A percentile compares a stretch with the other conserved stretches of the same genome.
phyloP scores from a whole-genome alignment of 2,113 vertebrate genomes.

The Datnioides undecimradiatus region DNA sequence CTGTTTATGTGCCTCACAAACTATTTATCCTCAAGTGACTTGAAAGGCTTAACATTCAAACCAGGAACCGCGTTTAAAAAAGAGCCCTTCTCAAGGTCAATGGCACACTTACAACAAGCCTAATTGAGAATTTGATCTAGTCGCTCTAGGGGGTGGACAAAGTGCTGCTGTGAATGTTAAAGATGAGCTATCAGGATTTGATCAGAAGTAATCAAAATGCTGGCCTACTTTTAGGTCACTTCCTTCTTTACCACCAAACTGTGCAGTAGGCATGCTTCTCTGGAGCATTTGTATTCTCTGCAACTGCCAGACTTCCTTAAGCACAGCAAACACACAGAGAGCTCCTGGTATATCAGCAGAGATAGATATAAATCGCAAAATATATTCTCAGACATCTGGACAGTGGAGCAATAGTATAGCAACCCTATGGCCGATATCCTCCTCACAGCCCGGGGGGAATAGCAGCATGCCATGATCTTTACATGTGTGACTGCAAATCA shows the following conservation, averaged over 20 bases:
- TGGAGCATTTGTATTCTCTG: constrained; percentile 37
- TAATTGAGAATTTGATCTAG: constrained; percentile 83
- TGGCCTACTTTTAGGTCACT: constrained; percentile 68
- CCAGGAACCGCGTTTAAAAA: constrained; percentile 51
- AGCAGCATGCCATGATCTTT: neutral
- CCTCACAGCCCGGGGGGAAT: neutral
- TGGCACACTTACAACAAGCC: constrained; percentile 71
- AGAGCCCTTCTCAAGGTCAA: constrained; percentile 72
- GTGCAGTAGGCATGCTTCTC: constrained; percentile 11
- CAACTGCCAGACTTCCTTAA: constrained; percentile 1
- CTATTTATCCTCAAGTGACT: constrained; percentile 63
- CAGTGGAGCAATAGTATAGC: neutral
- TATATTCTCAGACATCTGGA: constrained; percentile 24
- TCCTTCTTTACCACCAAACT: constrained; percentile 44
- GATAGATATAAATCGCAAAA: constrained; percentile 34
- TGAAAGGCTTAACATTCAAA: constrained; percentile 74
- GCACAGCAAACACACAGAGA: constrained; percentile 1
- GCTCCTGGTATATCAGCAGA: constrained; percentile 5
- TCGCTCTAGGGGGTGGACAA: constrained; percentile 69
- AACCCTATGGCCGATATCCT: neutral
- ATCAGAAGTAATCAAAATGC: constrained; percentile 77
- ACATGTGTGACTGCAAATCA: neutral
- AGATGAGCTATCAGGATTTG: constrained; percentile 73
- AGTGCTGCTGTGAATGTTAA: constrained; percentile 75
- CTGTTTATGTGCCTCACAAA: constrained; percentile 27